Conservation (phyloP, 1,140 invertebrate genomes). For the Trichoplusia ni region DNA sequence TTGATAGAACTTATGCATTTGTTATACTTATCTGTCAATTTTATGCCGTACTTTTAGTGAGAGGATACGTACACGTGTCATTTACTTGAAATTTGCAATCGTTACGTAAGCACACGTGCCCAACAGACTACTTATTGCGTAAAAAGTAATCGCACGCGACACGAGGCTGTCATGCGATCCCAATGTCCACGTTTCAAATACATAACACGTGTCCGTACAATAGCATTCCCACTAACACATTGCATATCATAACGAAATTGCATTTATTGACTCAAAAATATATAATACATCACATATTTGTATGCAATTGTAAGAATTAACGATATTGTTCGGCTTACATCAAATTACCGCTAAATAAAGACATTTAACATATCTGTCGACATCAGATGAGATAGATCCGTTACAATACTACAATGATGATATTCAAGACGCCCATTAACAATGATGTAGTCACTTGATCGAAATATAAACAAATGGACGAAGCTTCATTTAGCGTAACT, state of each 20-base stretch:
- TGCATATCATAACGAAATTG: background rate
- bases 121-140: background rate
- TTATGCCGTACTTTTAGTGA: background rate
- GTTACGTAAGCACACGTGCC: too few species aligned
- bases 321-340: background rate
- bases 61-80: background rate
- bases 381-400: background rate
- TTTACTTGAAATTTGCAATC: background rate
- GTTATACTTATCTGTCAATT: background rate
- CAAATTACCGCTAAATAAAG: slow-evolving; percentile 6
- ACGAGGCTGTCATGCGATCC: background rate
- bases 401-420: background rate
- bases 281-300: background rate
- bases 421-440: background rate
- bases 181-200: too few species aligned
- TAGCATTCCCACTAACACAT: slow-evolving; percentile 1
- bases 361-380: background rate
- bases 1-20: background rate
- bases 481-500: background rate
- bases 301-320: background rate
- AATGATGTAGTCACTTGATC: background rate
- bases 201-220: background rate
- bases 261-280: slow-evolving; percentile 3
- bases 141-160: background rate
- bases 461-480: background rate